Base-by-base conservation (phyloP, 1,140 invertebrate species). In the Oncopeltus fasciatus region DNA sequence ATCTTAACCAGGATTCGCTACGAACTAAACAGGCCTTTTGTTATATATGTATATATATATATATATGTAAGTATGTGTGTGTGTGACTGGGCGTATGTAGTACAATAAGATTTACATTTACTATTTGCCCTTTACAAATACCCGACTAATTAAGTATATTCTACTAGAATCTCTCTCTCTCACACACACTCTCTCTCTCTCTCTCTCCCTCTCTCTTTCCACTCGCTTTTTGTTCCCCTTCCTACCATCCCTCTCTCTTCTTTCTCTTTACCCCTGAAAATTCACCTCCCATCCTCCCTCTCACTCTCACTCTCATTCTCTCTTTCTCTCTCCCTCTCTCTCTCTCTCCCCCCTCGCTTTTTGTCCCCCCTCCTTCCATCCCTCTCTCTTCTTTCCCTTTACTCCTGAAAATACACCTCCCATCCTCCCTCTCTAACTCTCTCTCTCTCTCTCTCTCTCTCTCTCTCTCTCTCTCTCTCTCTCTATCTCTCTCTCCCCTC, bases 391-490 rank as follows among this genome's bases (percentile, higher is more conserved):
- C 44, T 46, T 38, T 47, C 38, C 24, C 28, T 29, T n/a, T n/a
- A n/a, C n/a, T n/a, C n/a, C n/a, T n/a, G n/a, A n/a, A n/a, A n/a
- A n/a, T n/a, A n/a, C n/a, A n/a, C n/a, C 57, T 59, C 18, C 5
- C 59, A 46, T 24, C 38, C 58, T 59, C 44, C 16, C 44, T 29
- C 59, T 43, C 57, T 44, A 31, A 11, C 57, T 27, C 62, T 59
- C 57, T 38, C 38, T 29, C 56, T 27, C 27, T 58, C 43, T 51
- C 24, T 29, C 59, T 51, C 59, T 61, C 46, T 47, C 61, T 21
- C 33, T 38, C 12, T 59, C 38, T 64, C 58, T 43, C 27, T 44
- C 31, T 31, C 18, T 57, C 60, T 57, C 29, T 62, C 60, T 51
- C 60, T 57, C 47, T 56, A 20, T 26, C 24, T 57, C 20, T 31